A percentile compares a stretch with the other conserved stretches of the same genome.
Evolutionary conservation across 2,888 invertebrate genomes (phyloP).

Genomic region (Catocala fraxini): DNA sequence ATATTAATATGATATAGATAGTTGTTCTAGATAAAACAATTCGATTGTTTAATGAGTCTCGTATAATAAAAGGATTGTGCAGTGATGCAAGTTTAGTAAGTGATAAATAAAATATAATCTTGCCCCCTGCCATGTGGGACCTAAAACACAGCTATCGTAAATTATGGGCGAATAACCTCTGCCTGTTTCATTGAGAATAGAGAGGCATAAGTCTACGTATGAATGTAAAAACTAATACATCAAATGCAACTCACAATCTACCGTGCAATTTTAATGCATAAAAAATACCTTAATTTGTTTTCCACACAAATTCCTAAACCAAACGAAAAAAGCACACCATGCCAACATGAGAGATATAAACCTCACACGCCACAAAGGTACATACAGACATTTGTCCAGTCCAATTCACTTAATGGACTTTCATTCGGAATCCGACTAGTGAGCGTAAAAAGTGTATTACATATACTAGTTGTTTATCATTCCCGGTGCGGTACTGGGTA

Average conservation of each 20-base stretch:
- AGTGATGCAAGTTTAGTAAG: too few relatives aligned
- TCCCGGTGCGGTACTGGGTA: slow-evolving; percentile 22
- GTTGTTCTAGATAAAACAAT: too few relatives aligned
- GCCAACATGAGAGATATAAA: slow-evolving; percentile 3
- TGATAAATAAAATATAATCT: too few relatives aligned
- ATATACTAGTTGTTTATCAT: slow-evolving; percentile 54
- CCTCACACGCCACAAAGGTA: slow-evolving; percentile 25
- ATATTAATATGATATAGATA: too few relatives aligned
- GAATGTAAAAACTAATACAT: too few relatives aligned
- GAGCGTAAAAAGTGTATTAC: slow-evolving; percentile 52
- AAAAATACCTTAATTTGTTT: neutral
- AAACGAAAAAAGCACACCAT: slow-evolving; percentile 26
- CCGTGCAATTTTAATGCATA: neutral
- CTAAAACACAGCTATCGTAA: too few relatives aligned
- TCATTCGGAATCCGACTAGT: slow-evolving; percentile 42
- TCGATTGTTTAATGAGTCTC: too few relatives aligned
- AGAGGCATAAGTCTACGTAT: too few relatives aligned
- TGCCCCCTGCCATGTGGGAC: too few relatives aligned
- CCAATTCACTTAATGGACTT: slow-evolving; percentile 52
- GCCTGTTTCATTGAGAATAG: too few relatives aligned
- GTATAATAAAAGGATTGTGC: too few relatives aligned
- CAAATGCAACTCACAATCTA: neutral
- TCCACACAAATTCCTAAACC: neutral
- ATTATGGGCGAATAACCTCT: too few relatives aligned
- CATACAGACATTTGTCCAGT: slow-evolving; percentile 41